Conservation (phyloP, 1,140 invertebrate species). For the Octopus sinensis region DNA sequence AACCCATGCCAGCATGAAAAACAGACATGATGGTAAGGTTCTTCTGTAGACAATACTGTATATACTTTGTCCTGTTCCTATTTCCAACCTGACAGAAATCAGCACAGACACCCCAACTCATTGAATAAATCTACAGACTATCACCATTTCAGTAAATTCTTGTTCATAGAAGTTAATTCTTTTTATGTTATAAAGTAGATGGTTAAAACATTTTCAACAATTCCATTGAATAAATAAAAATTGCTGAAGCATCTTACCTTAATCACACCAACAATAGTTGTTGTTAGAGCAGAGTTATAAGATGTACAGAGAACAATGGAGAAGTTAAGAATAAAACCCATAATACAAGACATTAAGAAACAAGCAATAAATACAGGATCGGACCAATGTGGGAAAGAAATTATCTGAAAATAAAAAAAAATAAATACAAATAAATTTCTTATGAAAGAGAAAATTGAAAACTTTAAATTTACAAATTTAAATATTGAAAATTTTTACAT, state of each 20-base stretch:
- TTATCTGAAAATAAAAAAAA: constrained; percentile 54
- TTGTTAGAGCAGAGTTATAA: constrained; percentile 95
- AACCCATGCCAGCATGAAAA: too few relatives aligned
- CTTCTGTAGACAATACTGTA: too few relatives aligned
- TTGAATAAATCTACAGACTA: constrained; percentile 9
- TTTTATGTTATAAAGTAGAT: background rate
- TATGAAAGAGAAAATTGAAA: too few relatives aligned
- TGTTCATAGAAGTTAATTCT: constrained; percentile 18
- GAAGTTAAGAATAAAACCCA: constrained; percentile 95
- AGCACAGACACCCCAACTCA: background rate
- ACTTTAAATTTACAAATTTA: too few relatives aligned
- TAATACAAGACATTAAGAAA: constrained; percentile 87
- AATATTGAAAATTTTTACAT: too few relatives aligned
- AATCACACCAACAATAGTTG: constrained; percentile 88
- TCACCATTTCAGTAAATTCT: background rate
- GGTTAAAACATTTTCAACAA: background rate
- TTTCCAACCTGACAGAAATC: background rate
- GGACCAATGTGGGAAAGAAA: constrained; percentile 71
- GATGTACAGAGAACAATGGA: constrained; percentile 92
- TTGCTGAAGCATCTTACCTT: constrained; percentile 41
- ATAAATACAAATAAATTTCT: background rate
- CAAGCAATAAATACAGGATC: constrained; percentile 76
- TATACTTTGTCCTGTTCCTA: background rate
- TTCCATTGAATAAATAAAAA: background rate
- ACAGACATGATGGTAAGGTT: too few relatives aligned